Percentiles rank a stretch among this genome's conserved stretches.
Evolutionary conservation across 2,113 vertebrate genomes (phyloP).

Genomic region (Cephalopterus ornatus): DNA sequence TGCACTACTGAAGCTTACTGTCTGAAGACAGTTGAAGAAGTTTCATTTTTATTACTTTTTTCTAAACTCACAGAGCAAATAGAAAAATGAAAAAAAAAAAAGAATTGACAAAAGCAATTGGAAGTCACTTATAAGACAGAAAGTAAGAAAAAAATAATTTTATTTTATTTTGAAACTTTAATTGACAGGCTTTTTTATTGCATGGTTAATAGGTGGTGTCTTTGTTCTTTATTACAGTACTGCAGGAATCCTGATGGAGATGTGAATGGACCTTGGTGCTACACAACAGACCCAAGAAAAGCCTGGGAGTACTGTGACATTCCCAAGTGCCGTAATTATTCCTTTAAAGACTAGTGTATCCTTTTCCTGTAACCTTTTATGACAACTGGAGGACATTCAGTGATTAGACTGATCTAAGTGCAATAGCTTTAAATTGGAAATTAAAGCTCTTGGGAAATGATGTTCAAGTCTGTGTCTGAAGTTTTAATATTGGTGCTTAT

Average conservation of each 20-base stretch:
- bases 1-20: background rate
- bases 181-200: background rate
- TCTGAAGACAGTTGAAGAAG: background rate
- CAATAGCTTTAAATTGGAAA: background rate
- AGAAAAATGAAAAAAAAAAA: background rate
- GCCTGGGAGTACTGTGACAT: conserved; percentile 92
- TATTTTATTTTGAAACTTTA: background rate
- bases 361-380: background rate
- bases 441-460: background rate
- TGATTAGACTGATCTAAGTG: background rate
- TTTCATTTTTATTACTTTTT: background rate
- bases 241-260: conserved; percentile 94
- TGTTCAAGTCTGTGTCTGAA: background rate
- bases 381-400: background rate
- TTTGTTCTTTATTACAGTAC: conserved; percentile 71
- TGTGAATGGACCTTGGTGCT: conserved; percentile 94
- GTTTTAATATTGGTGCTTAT: background rate
- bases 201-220: background rate
- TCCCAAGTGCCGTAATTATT: conserved; percentile 83
- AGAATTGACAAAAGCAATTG: background rate
- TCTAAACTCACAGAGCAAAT: background rate
- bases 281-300: conserved; percentile 81
- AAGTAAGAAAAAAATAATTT: background rate
- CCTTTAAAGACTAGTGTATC: conserved; percentile 3
- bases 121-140: background rate